Conservation (phyloP, 2,113 vertebrate genomes). For the Octodon degus region DNA sequence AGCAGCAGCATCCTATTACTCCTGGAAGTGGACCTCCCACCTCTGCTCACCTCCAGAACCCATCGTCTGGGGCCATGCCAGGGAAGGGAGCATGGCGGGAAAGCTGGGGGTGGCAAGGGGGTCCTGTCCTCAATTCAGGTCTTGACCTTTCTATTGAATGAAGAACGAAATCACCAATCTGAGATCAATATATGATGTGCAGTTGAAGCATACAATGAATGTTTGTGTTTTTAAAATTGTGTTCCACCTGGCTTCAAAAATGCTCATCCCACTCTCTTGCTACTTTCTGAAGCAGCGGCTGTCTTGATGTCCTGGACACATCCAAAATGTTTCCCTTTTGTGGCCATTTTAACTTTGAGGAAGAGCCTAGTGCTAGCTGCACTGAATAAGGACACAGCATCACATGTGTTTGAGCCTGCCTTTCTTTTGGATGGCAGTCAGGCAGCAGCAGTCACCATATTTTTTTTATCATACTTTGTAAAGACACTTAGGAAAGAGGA, state of each 20-base stretch:
- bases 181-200: conserved; percentile 22
- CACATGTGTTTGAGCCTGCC: background rate
- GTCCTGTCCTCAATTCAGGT: background rate
- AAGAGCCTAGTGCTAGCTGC: background rate
- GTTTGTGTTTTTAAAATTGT: background rate
- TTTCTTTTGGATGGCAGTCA: background rate
- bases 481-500: background rate
- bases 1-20: rapidly evolving
- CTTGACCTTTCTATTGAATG: conserved; percentile 2
- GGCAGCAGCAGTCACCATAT: background rate
- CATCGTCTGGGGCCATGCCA: rapidly evolving
- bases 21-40: rapidly evolving
- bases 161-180: background rate
- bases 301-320: background rate
- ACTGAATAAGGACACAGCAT: background rate
- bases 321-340: background rate
- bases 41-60: background rate
- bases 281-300: background rate
- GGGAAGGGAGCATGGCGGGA: rapidly evolving
- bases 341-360: background rate
- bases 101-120: background rate
- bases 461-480: background rate
- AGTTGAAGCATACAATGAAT: background rate
- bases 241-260: background rate
- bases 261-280: background rate